Evolutionary conservation across 64 coral and sea anemone genomes (phyloP).

Genomic region (Dendronephthya gigantea): DNA sequence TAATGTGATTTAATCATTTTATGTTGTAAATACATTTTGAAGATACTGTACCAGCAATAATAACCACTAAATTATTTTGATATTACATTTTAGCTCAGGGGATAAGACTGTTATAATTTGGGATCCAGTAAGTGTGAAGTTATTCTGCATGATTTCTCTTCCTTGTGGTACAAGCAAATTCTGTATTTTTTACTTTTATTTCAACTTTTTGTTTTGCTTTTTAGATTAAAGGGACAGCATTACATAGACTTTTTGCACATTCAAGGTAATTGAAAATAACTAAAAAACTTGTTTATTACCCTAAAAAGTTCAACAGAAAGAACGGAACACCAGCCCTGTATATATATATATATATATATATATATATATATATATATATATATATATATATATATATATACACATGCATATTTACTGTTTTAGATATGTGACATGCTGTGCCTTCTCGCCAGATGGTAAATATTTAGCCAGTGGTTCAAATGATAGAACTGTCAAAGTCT

Average conservation of each 20-base stretch:
- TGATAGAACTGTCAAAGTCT: constrained; percentile 67
- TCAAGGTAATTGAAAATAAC: constrained; percentile 1
- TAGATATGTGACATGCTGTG: constrained; percentile 89
- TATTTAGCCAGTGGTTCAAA: constrained; percentile 77
- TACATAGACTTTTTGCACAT: constrained; percentile 3
- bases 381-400: too few species aligned
- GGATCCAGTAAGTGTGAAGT: constrained; percentile 77
- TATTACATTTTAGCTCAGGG: constrained; percentile 41
- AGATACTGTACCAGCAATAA: too few species aligned
- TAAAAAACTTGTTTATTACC: too few species aligned
- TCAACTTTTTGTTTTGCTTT: neutral
- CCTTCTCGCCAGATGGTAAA: constrained; percentile 83
- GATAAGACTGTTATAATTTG: constrained; percentile 93
- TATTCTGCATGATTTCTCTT: neutral
- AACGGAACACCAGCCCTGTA: too few species aligned
- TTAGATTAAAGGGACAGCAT: constrained; percentile 43
- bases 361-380: too few species aligned
- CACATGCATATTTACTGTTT: too few species aligned
- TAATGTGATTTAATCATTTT: constrained; percentile 10
- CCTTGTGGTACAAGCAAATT: neutral
- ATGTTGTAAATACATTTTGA: too few species aligned
- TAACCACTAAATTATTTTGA: too few species aligned
- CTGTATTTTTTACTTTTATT: neutral
- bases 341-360: too few species aligned
- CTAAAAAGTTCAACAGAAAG: too few species aligned